Evolutionary conservation across 2,888 invertebrate species (phyloP).

Genomic region (Peribatodes rhomboidaria): DNA sequence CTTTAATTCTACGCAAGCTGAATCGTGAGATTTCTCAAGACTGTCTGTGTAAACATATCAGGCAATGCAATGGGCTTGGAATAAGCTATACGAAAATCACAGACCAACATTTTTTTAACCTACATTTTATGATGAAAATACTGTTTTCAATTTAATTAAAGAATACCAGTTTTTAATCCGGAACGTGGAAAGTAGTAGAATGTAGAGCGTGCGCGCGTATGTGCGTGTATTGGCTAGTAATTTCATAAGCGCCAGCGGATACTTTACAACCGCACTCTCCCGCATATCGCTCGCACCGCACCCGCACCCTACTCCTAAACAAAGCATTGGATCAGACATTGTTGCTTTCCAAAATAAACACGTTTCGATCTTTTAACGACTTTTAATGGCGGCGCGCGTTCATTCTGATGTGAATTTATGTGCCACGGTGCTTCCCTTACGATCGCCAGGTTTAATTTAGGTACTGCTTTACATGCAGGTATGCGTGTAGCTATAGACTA

Average conservation of each 20-base stretch:
- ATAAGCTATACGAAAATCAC: too few species aligned
- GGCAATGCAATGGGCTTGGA: too few species aligned
- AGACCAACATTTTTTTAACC: too few species aligned
- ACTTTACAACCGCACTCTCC: neutral
- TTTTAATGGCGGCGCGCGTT: slow-evolving; percentile 28
- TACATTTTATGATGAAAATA: too few species aligned
- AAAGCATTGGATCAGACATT: slow-evolving; percentile 61
- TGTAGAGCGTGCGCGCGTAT: neutral
- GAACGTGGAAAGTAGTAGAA: too few species aligned
- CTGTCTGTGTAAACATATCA: too few species aligned
- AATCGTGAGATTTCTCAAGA: too few species aligned
- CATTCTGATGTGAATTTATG: slow-evolving; percentile 40
- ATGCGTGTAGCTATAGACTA: neutral
- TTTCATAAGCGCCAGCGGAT: slow-evolving; percentile 21
- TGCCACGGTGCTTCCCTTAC: slow-evolving; percentile 28
- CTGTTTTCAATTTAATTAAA: too few species aligned
- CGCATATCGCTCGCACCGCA: slow-evolving; percentile 42
- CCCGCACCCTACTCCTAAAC: slow-evolving; percentile 51
- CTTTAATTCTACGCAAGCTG: too few species aligned
- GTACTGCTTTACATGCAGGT: neutral
- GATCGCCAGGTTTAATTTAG: slow-evolving; percentile 9
- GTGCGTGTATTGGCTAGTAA: neutral
- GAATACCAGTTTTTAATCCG: too few species aligned
- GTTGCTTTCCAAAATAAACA: slow-evolving; percentile 65
- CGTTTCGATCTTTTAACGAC: slow-evolving; percentile 49